These are phyloP conservation scores for Enteromius viviparus DNA, from an alignment of 2,797 vertebrate genomes.

Conservation along the genomic window DNA sequence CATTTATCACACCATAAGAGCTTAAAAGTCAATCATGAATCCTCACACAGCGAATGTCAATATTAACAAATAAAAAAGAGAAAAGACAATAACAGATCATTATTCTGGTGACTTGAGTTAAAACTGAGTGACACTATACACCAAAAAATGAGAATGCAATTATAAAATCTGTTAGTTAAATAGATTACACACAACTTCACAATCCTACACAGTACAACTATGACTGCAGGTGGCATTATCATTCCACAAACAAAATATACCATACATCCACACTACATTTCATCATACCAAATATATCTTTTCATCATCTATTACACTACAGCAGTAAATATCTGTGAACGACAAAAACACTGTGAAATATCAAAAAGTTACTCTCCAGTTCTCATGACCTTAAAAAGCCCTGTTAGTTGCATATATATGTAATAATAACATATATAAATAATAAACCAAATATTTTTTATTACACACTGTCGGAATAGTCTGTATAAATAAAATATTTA, in stretches of 20 bases:
- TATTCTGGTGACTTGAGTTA: not conserved
- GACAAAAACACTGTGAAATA: constrained; percentile 18
- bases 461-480: not conserved
- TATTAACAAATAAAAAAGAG: not conserved
- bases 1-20: not conserved
- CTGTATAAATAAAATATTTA: not conserved
- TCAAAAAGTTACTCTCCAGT: not conserved
- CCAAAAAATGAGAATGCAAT: not conserved
- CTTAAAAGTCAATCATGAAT: not conserved
- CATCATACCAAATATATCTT: not conserved
- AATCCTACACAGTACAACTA: not conserved
- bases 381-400: constrained; percentile 35
- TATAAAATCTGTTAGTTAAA: not conserved
- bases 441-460: not conserved
- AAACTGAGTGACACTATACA: not conserved
- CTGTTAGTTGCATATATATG: constrained; percentile 16
- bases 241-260: constrained; percentile 2
- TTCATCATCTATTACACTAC: not conserved
- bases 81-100: not conserved
- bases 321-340: constrained; percentile 9
- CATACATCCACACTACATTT: not conserved
- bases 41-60: not conserved
- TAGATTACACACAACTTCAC: constrained; percentile 15
- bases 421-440: not conserved
- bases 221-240: not conserved